A percentile compares a stretch with the other conserved stretches of the same genome.
These are phyloP conservation scores for Anas georgica DNA, from an alignment of 2,797 vertebrate genomes.

Conservation along the genomic window DNA sequence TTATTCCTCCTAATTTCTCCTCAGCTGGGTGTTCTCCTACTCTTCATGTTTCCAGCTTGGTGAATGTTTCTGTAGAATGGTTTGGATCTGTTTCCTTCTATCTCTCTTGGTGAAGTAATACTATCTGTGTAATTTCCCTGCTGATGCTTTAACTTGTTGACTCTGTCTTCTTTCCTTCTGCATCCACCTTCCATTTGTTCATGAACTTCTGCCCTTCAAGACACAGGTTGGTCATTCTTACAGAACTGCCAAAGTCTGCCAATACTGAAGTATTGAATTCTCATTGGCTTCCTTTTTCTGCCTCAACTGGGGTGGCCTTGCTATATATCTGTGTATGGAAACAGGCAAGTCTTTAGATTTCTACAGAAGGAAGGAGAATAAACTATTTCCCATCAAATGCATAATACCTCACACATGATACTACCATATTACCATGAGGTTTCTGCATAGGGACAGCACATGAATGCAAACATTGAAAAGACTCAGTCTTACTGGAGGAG, in stretches of 20 bases:
- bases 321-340: background rate
- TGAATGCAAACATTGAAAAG: background rate
- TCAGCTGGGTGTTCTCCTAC: background rate
- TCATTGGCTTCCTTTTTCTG: background rate
- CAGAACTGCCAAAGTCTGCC: background rate
- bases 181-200: background rate
- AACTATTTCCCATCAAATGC: background rate
- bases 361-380: background rate
- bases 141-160: background rate
- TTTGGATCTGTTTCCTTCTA: background rate
- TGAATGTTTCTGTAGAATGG: background rate
- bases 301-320: accelerated
- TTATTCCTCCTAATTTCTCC: background rate
- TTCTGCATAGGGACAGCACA: background rate
- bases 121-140: background rate
- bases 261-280: background rate
- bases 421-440: background rate
- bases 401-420: background rate
- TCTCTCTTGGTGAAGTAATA: background rate
- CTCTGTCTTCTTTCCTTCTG: background rate
- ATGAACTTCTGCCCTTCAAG: background rate
- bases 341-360: background rate
- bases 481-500: background rate
- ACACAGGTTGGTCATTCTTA: background rate
- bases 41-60: background rate